Conservation (phyloP, 2,113 vertebrate genomes). For the Plecturocebus donacophilus region DNA sequence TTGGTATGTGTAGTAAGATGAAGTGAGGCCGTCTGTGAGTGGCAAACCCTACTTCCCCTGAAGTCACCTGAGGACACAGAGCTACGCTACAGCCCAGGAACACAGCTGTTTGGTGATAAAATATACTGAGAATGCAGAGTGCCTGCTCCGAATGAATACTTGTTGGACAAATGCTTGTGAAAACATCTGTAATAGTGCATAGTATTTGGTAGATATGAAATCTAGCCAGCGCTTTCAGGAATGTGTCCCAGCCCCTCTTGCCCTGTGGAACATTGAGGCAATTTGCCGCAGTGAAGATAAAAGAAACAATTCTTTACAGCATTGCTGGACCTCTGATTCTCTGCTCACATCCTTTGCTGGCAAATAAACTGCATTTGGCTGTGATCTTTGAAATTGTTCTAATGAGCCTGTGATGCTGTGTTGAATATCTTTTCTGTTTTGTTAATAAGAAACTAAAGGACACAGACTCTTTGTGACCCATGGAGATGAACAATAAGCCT, state of each 20-base stretch:
- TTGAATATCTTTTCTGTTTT: background rate
- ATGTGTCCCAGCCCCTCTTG: background rate
- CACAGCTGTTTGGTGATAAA: background rate
- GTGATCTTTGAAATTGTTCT: background rate
- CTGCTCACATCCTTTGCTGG: background rate
- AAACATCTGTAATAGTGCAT: background rate
- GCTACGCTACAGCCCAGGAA: background rate
- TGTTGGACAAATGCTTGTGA: background rate
- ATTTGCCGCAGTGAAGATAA: background rate
- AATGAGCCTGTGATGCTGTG: background rate
- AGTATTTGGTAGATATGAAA: background rate
- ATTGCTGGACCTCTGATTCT: background rate
- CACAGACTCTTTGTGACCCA: background rate
- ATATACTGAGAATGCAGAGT: background rate
- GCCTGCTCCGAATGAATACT: background rate
- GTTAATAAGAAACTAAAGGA: constrained; percentile 21
- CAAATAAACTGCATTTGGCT: background rate
- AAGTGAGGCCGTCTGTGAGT: background rate
- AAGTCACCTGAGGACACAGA: background rate
- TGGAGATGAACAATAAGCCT: background rate
- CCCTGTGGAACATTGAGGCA: background rate
- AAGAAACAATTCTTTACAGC: background rate
- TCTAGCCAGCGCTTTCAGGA: background rate
- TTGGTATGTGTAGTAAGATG: background rate
- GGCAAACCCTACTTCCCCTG: background rate